Evolutionary conservation across 37 sponge, comb jelly and placozoan genomes (phyloP).

Genomic region (Oscarella lobularis): DNA sequence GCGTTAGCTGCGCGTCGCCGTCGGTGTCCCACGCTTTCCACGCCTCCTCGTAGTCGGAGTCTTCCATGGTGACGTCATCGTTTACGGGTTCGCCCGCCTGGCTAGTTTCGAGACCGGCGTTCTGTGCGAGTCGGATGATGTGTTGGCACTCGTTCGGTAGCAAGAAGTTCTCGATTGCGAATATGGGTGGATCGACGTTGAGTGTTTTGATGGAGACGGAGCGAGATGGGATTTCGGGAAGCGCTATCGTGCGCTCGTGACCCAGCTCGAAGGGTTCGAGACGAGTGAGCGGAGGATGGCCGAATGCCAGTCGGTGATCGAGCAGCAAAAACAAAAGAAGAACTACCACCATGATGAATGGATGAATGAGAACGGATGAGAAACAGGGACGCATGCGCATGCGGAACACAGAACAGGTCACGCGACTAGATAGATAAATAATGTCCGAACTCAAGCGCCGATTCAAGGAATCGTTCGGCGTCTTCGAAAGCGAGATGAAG

Average conservation of each 20-base stretch:
- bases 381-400: no score
- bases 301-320: no score
- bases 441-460: no score
- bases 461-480: no score
- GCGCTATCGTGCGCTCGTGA: background rate
- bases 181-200: background rate
- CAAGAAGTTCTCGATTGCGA: background rate
- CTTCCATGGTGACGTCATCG: background rate
- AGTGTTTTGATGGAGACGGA: background rate
- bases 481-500: no score
- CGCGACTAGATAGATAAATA: no score
- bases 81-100: background rate
- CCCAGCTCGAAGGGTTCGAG: background rate
- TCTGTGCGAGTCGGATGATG: background rate
- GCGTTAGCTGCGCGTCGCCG: background rate
- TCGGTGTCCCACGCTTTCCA: background rate
- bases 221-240: background rate
- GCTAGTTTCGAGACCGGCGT: background rate
- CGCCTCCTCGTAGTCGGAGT: background rate
- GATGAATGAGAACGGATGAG: no score
- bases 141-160: background rate
- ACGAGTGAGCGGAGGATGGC: background rate
- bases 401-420: no score
- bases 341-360: no score
- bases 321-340: no score